These are phyloP conservation scores for Zhuqinia jingwanae DNA, from an alignment of 2,888 invertebrate species.

Conservation along the genomic window DNA sequence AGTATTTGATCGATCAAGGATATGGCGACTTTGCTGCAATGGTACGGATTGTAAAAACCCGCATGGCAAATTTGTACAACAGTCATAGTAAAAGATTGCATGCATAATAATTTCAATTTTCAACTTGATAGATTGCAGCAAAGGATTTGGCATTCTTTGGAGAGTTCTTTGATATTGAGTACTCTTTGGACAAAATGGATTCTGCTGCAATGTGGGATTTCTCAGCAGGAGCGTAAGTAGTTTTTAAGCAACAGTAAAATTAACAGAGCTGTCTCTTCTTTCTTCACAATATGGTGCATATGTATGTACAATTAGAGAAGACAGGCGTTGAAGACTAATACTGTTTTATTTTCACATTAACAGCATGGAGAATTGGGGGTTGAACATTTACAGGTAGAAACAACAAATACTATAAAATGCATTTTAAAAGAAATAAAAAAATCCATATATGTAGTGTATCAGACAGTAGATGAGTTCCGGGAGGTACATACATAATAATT, in stretches of 20 bases:
- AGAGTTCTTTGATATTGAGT: slow-evolving; percentile 70
- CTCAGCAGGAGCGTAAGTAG: slow-evolving; percentile 70
- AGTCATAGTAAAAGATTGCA: background rate
- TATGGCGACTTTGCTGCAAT: slow-evolving; percentile 69
- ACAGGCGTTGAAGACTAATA: background rate
- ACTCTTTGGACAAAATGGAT: slow-evolving; percentile 74
- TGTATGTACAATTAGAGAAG: too few species aligned
- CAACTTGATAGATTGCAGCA: slow-evolving; percentile 58
- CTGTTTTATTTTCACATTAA: background rate
- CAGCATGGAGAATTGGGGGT: slow-evolving; percentile 74
- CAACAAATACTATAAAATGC: too few species aligned
- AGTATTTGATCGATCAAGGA: slow-evolving; percentile 68
- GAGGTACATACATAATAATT: too few species aligned
- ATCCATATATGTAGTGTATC: too few species aligned
- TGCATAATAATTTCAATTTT: too few species aligned
- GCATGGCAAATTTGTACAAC: background rate
- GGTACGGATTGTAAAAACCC: slow-evolving; percentile 19
- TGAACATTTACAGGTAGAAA: slow-evolving; percentile 71
- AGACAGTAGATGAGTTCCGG: too few species aligned
- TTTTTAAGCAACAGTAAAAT: background rate
- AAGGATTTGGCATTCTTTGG: slow-evolving; percentile 69
- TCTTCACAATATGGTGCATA: background rate
- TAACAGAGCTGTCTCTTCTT: background rate
- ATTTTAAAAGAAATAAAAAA: too few species aligned
- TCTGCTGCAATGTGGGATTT: slow-evolving; percentile 72